Percentiles rank a stretch among this genome's conserved stretches.
Evolutionary conservation across 2,888 invertebrate genomes (phyloP).

Genomic region (Acrocyrtus sp.): DNA sequence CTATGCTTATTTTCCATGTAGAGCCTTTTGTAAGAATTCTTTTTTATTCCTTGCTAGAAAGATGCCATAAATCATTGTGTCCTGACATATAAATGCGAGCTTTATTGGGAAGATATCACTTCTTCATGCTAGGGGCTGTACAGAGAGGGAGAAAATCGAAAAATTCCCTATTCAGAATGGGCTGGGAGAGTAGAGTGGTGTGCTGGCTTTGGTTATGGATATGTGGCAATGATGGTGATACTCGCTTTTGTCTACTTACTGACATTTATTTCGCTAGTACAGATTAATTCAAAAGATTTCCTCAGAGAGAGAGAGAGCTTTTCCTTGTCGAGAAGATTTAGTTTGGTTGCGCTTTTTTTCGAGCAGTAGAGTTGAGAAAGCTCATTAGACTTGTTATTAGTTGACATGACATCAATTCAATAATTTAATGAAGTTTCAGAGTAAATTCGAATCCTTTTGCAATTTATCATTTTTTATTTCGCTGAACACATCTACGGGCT

Average conservation of each 20-base stretch:
- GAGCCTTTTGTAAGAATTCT: neutral
- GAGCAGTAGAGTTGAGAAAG: neutral
- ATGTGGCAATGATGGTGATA: neutral
- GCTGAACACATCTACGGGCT: too few species aligned
- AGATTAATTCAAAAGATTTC: neutral
- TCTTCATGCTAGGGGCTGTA: neutral
- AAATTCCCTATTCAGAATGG: too few species aligned
- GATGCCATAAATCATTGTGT: conserved; percentile 27
- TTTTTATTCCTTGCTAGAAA: neutral
- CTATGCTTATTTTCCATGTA: neutral
- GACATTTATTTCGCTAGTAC: neutral
- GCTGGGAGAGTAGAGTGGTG: too few species aligned
- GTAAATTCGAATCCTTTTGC: neutral
- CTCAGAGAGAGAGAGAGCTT: too few species aligned
- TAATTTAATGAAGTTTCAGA: neutral
- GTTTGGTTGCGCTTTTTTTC: neutral
- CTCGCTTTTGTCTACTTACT: neutral
- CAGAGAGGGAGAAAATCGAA: neutral
- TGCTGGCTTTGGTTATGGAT: neutral
- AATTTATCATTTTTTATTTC: conserved; percentile 9
- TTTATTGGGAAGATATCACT: neutral
- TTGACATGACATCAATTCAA: neutral
- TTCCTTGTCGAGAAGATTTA: too few species aligned
- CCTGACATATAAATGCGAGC: conserved; percentile 15
- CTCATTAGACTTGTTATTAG: conserved; percentile 2